Evolutionary conservation across 1,140 invertebrate species (phyloP).

Genomic region (Thaumetopoea pityocampa): DNA sequence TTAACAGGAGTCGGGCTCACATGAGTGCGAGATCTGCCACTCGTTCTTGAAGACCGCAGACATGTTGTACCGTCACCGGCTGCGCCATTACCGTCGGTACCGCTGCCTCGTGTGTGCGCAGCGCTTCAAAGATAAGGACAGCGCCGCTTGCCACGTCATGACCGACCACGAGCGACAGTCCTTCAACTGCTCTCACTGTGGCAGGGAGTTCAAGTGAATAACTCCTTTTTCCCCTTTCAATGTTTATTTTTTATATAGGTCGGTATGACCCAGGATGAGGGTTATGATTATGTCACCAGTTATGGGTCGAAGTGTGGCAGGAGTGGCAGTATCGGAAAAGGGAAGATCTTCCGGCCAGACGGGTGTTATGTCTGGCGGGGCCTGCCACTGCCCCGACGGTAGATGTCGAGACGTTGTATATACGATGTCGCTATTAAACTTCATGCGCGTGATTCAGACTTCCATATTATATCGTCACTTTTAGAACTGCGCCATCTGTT

Average conservation of each 20-base stretch:
- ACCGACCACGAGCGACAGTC: slow-evolving; percentile 23
- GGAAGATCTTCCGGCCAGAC: too few relatives aligned
- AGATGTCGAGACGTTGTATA: too few relatives aligned
- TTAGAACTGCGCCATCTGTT: too few relatives aligned
- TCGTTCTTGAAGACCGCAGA: slow-evolving; percentile 25
- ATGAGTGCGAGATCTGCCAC: slow-evolving; percentile 31
- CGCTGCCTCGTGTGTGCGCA: slow-evolving; percentile 29
- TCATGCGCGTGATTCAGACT: too few relatives aligned
- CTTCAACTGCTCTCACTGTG: slow-evolving; percentile 31
- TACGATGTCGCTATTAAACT: too few relatives aligned
- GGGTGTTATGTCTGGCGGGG: too few relatives aligned
- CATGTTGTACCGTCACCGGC: slow-evolving; percentile 31
- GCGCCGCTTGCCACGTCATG: slow-evolving; percentile 36
- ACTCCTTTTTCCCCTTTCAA: too few relatives aligned
- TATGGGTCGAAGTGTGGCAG: too few relatives aligned
- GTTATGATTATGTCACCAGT: background rate
- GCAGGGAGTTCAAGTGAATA: slow-evolving; percentile 34
- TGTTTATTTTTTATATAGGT: too few relatives aligned
- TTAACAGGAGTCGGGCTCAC: slow-evolving; percentile 28
- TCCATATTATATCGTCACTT: too few relatives aligned
- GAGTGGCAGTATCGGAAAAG: too few relatives aligned
- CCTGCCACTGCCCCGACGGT: too few relatives aligned
- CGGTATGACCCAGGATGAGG: background rate
- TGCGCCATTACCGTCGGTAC: slow-evolving; percentile 41
- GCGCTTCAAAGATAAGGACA: slow-evolving; percentile 33